Evolutionary conservation across 1,140 invertebrate genomes (phyloP).

Genomic region (Hylaeus volcanicus): DNA sequence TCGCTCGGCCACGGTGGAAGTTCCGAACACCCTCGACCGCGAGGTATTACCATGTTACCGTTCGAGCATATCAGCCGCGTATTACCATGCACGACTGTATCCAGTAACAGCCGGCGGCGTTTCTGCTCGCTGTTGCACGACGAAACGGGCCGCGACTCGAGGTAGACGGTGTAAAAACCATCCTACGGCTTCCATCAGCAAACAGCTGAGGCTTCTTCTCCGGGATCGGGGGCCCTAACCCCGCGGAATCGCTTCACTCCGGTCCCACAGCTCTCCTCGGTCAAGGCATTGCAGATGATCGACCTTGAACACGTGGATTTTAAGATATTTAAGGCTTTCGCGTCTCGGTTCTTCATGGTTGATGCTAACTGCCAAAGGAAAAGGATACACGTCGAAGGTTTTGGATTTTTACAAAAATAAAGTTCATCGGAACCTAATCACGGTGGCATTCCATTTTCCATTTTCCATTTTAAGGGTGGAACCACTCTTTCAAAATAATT

Average conservation of each 20-base stretch:
- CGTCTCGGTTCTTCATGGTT: no score
- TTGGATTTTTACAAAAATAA: no score
- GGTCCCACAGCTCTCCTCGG: conserved; percentile 15
- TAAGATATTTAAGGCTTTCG: no score
- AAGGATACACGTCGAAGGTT: no score
- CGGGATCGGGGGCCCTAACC: conserved; percentile 60
- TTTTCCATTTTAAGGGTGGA: no score
- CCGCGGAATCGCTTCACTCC: conserved; percentile 58
- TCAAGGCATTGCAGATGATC: neutral
- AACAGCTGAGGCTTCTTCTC: conserved; percentile 77
- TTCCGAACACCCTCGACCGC: conserved; percentile 21
- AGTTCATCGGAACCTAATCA: no score
- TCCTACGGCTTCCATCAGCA: conserved; percentile 75
- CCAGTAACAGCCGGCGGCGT: conserved; percentile 26
- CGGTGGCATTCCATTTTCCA: no score
- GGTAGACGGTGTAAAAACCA: conserved; percentile 27
- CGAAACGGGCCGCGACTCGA: conserved; percentile 2
- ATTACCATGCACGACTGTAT: conserved; percentile 39
- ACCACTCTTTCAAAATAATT: no score
- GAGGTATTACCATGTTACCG: conserved; percentile 42
- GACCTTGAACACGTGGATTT: no score
- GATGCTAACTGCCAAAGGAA: no score
- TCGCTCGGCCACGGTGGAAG: neutral
- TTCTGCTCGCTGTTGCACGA: conserved; percentile 19
- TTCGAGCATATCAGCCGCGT: conserved; percentile 44